These are phyloP conservation scores for Eulemur rufifrons DNA, from an alignment of 2,113 vertebrate genomes.

Conservation along the genomic window DNA sequence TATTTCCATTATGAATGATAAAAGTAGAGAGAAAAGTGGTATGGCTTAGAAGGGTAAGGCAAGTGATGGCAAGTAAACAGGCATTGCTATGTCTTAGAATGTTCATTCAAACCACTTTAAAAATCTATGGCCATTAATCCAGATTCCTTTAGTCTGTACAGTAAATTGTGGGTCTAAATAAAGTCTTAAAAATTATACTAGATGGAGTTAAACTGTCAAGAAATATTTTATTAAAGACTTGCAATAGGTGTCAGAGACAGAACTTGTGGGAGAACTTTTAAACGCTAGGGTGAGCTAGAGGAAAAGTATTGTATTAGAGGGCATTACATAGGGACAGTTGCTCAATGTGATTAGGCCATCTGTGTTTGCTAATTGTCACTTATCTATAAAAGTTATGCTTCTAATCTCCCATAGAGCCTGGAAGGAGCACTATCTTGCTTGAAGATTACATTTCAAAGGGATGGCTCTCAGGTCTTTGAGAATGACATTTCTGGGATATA, in stretches of 20 bases:
- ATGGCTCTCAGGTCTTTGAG: not conserved
- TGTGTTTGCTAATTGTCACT: not conserved
- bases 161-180: not conserved
- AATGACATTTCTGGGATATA: not conserved
- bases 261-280: not conserved
- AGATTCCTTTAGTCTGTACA: not conserved
- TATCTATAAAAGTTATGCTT: not conserved
- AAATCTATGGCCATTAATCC: not conserved
- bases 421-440: not conserved
- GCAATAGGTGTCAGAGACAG: not conserved
- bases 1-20: constrained; percentile 5
- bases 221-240: not conserved
- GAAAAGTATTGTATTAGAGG: not conserved
- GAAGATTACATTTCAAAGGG: not conserved
- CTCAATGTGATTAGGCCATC: not conserved
- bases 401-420: not conserved
- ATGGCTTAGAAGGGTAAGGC: not conserved
- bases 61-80: not conserved
- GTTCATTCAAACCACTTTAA: not conserved
- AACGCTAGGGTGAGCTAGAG: not conserved
- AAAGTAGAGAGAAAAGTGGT: not conserved
- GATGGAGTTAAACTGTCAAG: not conserved
- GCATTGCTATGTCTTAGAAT: not conserved
- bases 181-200: not conserved
- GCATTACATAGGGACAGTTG: too few species aligned